Evolutionary conservation across 2,888 invertebrate genomes (phyloP).

Genomic region (Rotaria macrura): DNA sequence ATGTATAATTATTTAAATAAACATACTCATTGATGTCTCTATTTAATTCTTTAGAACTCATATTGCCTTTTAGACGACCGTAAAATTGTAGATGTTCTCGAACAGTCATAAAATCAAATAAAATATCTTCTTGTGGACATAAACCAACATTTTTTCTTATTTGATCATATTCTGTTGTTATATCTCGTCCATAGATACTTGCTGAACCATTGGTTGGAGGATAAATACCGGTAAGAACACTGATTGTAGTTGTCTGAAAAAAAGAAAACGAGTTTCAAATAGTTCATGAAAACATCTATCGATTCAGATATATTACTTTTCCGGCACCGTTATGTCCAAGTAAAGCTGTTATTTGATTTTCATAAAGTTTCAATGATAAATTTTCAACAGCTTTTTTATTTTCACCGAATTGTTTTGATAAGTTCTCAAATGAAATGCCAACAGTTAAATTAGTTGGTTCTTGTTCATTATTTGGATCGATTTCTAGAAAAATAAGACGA

Average conservation of each 20-base stretch:
- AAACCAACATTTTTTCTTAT: constrained; percentile 45
- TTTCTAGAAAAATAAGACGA: neutral
- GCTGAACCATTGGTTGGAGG: constrained; percentile 39
- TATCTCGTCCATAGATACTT: constrained; percentile 39
- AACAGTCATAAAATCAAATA: constrained; percentile 50
- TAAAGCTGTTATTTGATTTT: constrained; percentile 44
- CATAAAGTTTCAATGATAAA: constrained; percentile 41
- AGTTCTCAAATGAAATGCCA: constrained; percentile 40
- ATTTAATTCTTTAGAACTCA: constrained; percentile 29
- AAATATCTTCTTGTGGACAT: constrained; percentile 50
- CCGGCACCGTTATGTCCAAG: constrained; percentile 49
- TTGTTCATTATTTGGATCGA: constrained; percentile 24
- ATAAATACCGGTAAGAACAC: constrained; percentile 44
- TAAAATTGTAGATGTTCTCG: constrained; percentile 50
- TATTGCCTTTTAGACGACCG: constrained; percentile 44
- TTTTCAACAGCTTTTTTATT: constrained; percentile 40
- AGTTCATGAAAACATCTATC: neutral
- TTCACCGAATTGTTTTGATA: constrained; percentile 40
- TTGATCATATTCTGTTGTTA: constrained; percentile 36
- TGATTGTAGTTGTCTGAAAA: constrained; percentile 36
- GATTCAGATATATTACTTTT: too few relatives aligned
- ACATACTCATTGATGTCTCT: constrained; percentile 31
- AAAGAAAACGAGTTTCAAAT: neutral
- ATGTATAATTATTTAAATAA: neutral
- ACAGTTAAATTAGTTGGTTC: constrained; percentile 36